phyloP scores from a whole-genome alignment of 2,888 invertebrate species.

The Helicoverpa assulta region DNA sequence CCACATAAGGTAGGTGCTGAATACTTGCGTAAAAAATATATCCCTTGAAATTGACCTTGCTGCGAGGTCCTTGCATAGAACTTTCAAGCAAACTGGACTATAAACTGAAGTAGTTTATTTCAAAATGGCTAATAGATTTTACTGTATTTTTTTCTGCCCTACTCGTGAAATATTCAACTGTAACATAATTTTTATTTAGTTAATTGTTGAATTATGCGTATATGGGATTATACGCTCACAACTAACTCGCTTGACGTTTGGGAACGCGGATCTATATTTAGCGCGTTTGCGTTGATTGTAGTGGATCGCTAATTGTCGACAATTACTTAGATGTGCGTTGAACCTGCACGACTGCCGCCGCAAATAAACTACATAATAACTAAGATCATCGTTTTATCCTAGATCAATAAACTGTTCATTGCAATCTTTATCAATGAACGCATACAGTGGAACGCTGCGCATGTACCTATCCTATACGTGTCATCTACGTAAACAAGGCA shows the following conservation, averaged over 20 bases:
- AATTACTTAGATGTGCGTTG: constrained; percentile 88
- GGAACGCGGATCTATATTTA: constrained; percentile 81
- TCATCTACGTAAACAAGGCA: constrained; percentile 27
- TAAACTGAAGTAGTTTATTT: too few relatives aligned
- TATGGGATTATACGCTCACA: constrained; percentile 29
- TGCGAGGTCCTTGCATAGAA: too few relatives aligned
- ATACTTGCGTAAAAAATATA: constrained; percentile 3
- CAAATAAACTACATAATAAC: constrained; percentile 72
- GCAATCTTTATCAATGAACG: constrained; percentile 70
- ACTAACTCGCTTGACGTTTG: constrained; percentile 55
- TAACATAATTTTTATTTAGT: constrained; percentile 4
- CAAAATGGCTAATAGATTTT: too few relatives aligned
- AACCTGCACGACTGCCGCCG: constrained; percentile 79
- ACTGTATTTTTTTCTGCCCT: not conserved
- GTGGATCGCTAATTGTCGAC: constrained; percentile 85
- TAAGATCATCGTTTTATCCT: constrained; percentile 64
- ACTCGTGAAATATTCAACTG: not conserved
- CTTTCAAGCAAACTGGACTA: too few relatives aligned
- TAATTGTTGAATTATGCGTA: constrained; percentile 29
- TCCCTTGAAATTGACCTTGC: not conserved
- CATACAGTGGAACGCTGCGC: constrained; percentile 36
- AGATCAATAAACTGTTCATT: constrained; percentile 70
- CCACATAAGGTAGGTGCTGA: constrained; percentile 21
- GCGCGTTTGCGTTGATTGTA: constrained; percentile 82
- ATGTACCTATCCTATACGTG: constrained; percentile 24